Percentiles rank a stretch among this genome's conserved stretches.
phyloP scores from a whole-genome alignment of 2,888 invertebrate species.

The Dinocampus coccinellae region DNA sequence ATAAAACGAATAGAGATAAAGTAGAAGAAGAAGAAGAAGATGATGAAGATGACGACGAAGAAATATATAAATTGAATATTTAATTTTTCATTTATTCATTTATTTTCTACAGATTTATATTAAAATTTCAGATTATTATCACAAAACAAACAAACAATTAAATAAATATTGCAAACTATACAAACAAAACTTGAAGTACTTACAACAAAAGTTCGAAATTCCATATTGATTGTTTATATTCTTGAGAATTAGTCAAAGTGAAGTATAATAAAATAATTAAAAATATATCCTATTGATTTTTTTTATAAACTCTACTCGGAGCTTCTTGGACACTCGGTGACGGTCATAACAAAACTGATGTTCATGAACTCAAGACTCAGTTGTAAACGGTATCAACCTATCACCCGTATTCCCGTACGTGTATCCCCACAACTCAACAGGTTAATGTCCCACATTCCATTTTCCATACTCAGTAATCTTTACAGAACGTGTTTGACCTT shows the following conservation, averaged over 20 bases:
- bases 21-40: no score
- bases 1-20: no score
- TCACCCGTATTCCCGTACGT: constrained; percentile 31
- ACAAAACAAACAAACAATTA: no score
- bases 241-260: neutral
- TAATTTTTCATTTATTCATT: no score
- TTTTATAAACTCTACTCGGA: constrained; percentile 30
- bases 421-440: constrained; percentile 31
- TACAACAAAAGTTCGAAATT: constrained; percentile 60
- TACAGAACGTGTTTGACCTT: constrained; percentile 47
- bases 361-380: constrained; percentile 54
- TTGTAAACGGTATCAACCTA: constrained; percentile 40
- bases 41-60: no score
- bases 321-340: constrained; percentile 53
- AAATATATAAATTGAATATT: no score
- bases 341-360: constrained; percentile 65
- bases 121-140: no score
- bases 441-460: constrained; percentile 51
- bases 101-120: no score
- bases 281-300: constrained; percentile 22
- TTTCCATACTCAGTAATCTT: constrained; percentile 15
- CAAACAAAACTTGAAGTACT: constrained; percentile 49
- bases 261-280: constrained; percentile 18
- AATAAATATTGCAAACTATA: no score
- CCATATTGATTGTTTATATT: constrained; percentile 48